Conservation (phyloP, 2,797 vertebrate species). For the Caiman crocodilus region DNA sequence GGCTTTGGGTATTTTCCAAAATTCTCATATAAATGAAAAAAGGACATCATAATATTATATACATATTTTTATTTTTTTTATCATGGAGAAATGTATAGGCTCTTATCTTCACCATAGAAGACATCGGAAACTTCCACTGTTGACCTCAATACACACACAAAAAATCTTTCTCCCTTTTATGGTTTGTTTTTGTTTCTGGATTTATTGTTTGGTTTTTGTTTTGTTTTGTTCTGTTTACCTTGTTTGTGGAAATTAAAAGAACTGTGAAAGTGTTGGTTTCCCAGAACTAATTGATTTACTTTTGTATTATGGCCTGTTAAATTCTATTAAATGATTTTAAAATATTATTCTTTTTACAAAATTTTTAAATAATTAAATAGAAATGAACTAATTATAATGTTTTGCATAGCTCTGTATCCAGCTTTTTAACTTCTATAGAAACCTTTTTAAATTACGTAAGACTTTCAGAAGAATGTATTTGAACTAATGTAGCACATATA, state of each 20-base stretch:
- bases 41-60: background rate
- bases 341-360: background rate
- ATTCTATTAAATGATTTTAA: background rate
- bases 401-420: background rate
- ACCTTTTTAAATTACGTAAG: background rate
- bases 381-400: background rate
- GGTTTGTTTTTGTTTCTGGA: too few relatives aligned
- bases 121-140: background rate
- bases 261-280: accelerated
- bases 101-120: background rate
- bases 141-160: background rate
- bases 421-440: background rate
- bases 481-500: too few relatives aligned
- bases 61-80: background rate
- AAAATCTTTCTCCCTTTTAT: too few relatives aligned
- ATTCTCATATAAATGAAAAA: background rate
- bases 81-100: too few relatives aligned
- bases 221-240: too few relatives aligned
- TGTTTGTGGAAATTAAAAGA: too few relatives aligned
- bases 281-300: background rate
- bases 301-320: background rate
- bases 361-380: background rate
- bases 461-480: background rate
- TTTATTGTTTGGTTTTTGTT: too few relatives aligned
- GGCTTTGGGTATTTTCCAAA: background rate